Percentiles rank a stretch among this genome's conserved stretches.
phyloP scores from a whole-genome alignment of 2,113 vertebrate genomes.

The Salvelinus namaycush region DNA sequence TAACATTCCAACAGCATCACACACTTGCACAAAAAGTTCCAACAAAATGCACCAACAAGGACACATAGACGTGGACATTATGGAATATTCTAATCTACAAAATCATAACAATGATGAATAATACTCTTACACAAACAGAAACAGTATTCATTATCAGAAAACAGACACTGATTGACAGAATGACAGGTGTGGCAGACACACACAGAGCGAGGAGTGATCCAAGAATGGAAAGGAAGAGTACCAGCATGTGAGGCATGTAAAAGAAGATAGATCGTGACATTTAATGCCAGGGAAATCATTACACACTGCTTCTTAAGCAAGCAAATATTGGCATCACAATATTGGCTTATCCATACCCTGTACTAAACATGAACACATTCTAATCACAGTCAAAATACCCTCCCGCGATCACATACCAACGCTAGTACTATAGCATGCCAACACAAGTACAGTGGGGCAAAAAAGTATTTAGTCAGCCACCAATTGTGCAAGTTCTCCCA shows the following conservation, averaged over 20 bases:
- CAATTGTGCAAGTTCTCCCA: too few species aligned
- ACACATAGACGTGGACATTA: constrained; percentile 21
- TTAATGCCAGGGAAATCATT: constrained; percentile 70
- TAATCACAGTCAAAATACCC: constrained; percentile 47
- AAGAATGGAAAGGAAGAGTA: constrained; percentile 73
- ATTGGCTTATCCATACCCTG: constrained; percentile 62
- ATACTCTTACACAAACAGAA: constrained; percentile 75
- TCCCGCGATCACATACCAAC: constrained; percentile 37
- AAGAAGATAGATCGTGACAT: constrained; percentile 73
- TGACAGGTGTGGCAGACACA: constrained; percentile 43
- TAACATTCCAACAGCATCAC: constrained; percentile 47
- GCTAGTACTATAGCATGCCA: constrained; percentile 30
- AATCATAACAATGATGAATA: constrained; percentile 46
- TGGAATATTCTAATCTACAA: constrained; percentile 32
- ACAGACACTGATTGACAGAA: constrained; percentile 67
- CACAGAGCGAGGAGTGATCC: constrained; percentile 64
- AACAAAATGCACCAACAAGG: constrained; percentile 38
- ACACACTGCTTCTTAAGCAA: constrained; percentile 62
- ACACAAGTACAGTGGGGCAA: too few species aligned
- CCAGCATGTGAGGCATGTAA: constrained; percentile 60
- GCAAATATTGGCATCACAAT: constrained; percentile 75
- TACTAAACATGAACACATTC: constrained; percentile 24
- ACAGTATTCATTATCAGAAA: constrained; percentile 69
- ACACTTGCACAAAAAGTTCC: constrained; percentile 30
- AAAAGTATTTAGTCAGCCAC: too few species aligned